phyloP scores from a whole-genome alignment of 1,140 invertebrate species.

The Mizuhopecten yessoensis region DNA sequence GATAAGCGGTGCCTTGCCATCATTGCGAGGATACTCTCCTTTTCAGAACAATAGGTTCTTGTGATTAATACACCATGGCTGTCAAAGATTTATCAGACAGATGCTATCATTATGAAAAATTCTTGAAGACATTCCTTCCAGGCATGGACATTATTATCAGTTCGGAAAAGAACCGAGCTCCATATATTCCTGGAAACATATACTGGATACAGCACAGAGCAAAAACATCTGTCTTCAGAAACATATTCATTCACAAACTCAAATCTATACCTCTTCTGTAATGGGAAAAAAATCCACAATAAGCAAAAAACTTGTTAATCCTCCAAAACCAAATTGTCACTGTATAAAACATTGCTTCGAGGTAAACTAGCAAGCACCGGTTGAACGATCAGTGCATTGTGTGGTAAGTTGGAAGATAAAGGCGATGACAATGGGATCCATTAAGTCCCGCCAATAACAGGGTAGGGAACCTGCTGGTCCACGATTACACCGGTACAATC shows the following conservation, averaged over 20 bases:
- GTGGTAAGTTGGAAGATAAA: background rate
- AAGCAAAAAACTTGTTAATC: background rate
- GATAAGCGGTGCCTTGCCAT: background rate
- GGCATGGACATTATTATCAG: background rate
- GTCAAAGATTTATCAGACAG: slow-evolving; percentile 38
- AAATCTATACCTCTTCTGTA: background rate
- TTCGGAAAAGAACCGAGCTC: background rate
- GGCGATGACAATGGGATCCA: slow-evolving; percentile 24
- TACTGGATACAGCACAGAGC: background rate
- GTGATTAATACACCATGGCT: background rate
- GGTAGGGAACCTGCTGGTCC: slow-evolving; percentile 21
- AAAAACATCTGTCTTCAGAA: slow-evolving; percentile 1
- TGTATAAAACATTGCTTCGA: background rate
- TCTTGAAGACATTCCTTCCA: background rate
- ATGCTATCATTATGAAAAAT: background rate
- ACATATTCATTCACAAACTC: background rate
- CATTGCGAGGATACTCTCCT: background rate
- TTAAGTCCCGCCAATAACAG: slow-evolving; percentile 25
- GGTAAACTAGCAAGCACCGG: background rate
- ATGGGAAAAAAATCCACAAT: background rate
- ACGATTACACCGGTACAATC: background rate
- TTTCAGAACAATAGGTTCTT: background rate
- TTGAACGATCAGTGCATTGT: background rate
- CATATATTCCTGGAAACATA: slow-evolving; percentile 1
- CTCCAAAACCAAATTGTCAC: background rate